A percentile compares a stretch with the other conserved stretches of the same genome.
Evolutionary conservation across 1,140 invertebrate species (phyloP).

Genomic region (Apis cerana): DNA sequence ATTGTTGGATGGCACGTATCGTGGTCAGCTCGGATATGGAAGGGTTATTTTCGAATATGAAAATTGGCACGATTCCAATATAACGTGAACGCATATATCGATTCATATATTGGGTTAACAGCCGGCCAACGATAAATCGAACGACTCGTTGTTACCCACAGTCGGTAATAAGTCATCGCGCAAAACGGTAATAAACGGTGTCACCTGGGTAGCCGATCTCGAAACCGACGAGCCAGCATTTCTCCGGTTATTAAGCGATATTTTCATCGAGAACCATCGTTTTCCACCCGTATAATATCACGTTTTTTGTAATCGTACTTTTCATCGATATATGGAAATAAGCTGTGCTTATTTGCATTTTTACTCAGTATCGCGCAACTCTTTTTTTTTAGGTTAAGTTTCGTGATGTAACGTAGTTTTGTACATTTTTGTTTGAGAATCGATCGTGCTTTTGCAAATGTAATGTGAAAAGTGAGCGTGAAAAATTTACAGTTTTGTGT

Average conservation of each 20-base stretch:
- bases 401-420: too few relatives aligned
- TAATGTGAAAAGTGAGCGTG: too few relatives aligned
- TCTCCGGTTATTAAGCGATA: constrained; percentile 35
- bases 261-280: constrained; percentile 11
- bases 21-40: not conserved
- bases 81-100: constrained; percentile 19
- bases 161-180: constrained; percentile 37
- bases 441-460: too few relatives aligned
- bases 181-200: constrained; percentile 46
- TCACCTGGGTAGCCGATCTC: constrained; percentile 20
- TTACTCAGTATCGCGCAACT: too few relatives aligned
- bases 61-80: constrained; percentile 37
- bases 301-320: not conserved
- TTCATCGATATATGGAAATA: too few relatives aligned
- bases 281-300: not conserved
- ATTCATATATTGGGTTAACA: constrained; percentile 48
- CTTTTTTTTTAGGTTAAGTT: too few relatives aligned
- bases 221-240: constrained; percentile 22
- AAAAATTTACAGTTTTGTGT: too few relatives aligned
- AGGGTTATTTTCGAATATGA: constrained; percentile 21
- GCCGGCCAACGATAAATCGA: constrained; percentile 41
- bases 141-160: constrained; percentile 30
- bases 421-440: too few relatives aligned
- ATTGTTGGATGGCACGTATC: not conserved
- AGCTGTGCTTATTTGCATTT: too few relatives aligned